Conservation (phyloP, 2,797 vertebrate genomes). For the Gallirallus australis region DNA sequence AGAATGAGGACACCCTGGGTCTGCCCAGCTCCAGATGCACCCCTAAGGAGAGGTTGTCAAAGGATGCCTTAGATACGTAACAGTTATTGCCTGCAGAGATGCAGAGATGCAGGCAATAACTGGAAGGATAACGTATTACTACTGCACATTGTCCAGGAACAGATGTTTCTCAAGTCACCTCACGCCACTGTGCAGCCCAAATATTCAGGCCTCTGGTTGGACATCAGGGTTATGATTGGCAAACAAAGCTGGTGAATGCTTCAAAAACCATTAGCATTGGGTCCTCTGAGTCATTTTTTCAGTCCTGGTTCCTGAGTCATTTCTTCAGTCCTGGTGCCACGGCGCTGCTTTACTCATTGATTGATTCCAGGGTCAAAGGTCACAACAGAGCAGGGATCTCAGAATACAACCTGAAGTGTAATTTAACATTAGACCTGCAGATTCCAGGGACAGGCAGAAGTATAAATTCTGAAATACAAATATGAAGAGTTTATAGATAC, state of each 20-base stretch:
- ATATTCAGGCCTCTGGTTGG: background rate
- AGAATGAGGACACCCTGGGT: accelerated
- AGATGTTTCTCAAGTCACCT: background rate
- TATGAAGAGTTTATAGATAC: background rate
- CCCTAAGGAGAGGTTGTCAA: background rate
- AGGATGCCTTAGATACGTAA: background rate
- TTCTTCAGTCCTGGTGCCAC: background rate
- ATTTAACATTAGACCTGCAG: background rate
- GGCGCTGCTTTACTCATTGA: background rate
- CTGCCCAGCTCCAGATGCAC: background rate
- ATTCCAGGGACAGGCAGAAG: background rate
- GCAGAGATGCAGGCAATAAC: background rate
- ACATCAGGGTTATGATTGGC: background rate
- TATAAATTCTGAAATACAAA: background rate
- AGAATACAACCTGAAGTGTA: background rate
- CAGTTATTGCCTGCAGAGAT: background rate
- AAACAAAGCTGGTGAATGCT: background rate
- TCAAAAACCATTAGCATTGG: background rate
- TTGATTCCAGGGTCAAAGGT: background rate
- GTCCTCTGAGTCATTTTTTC: background rate
- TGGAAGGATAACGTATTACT: background rate
- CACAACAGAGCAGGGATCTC: background rate
- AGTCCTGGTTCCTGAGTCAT: background rate
- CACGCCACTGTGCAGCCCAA: background rate
- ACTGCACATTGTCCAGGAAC: background rate